Evolutionary conservation across 2,113 vertebrate genomes (phyloP).

Genomic region (Ochotona princeps): DNA sequence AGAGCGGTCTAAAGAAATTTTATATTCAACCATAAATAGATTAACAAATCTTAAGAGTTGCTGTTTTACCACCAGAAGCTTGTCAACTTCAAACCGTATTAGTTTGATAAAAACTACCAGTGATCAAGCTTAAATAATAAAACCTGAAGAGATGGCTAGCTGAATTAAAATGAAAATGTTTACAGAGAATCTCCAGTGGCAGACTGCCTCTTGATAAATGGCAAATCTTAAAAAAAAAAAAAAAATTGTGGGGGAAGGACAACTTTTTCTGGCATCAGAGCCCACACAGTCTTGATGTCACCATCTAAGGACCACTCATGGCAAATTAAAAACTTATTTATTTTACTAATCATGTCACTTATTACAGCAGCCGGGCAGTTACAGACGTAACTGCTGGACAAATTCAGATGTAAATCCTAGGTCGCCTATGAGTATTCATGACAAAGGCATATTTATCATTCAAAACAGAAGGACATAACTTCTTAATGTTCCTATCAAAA

Average conservation of each 20-base stretch:
- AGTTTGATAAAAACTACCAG: constrained; percentile 86
- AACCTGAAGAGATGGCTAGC: constrained; percentile 83
- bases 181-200: constrained; percentile 72
- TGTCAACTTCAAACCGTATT: constrained; percentile 86
- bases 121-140: constrained; percentile 83
- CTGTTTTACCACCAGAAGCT: constrained; percentile 82
- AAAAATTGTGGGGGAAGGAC: constrained; percentile 76
- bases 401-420: constrained; percentile 86
- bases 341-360: constrained; percentile 85
- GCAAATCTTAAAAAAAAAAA: constrained; percentile 74
- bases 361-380: constrained; percentile 78
- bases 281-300: constrained; percentile 75
- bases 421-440: constrained; percentile 80
- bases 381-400: constrained; percentile 85
- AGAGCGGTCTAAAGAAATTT: constrained; percentile 75
- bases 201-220: constrained; percentile 82
- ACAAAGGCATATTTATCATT: constrained; percentile 85
- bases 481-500: constrained; percentile 83
- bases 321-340: constrained; percentile 84
- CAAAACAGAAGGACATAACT: constrained; percentile 85
- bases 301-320: constrained; percentile 74
- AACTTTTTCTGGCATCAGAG: constrained; percentile 74
- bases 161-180: constrained; percentile 79
- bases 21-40: constrained; percentile 80
- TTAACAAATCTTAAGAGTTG: constrained; percentile 79